Base-by-base conservation (phyloP, 1,140 invertebrate species). In the Anoplolepis gracilipes region DNA sequence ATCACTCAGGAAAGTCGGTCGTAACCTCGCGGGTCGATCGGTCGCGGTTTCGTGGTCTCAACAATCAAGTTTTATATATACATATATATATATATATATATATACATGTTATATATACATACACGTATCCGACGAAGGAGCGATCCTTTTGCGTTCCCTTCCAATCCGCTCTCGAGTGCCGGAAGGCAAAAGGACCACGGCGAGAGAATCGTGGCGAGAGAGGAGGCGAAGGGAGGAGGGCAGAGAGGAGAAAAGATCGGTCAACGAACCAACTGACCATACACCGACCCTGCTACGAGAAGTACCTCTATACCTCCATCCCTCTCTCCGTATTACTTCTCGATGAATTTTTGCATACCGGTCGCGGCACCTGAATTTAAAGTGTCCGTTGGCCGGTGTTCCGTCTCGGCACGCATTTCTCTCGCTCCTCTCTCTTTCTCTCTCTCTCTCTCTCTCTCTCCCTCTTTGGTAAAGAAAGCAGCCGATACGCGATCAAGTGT, bases 231-330 rank as follows among this genome's bases (percentile, higher is more conserved):
- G 84, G 55, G 85, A 86, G 55, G 77, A 61, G 69, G 82, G 61
- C 77, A 53, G 22, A 86, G 62, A 62, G 33, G 53, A 46, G 42
- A 75, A 87, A 76, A 85, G 87, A 87, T 87, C 86, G 91, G 91
- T 92, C 91, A 90, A 91, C 73, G 91, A 92, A 92, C 91, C 78
- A 82, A 88, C 77, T 90, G 92, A 91, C 91, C 82, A 85, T 81
- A 46, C 73, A 76, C 42, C 30, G 67, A 85, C 62, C 82, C 49
- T 55, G 30, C 19, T 42, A 49, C 46, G 16, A 49, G 46, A n/a
- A n/a, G 73, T 28, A 73, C 61, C 69, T 67, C 84, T n/a, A n/a
- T n/a, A 78, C 75, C 22, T 57, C 55, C 11, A 19, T 39, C 11
- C n/a, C n/a, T 72, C 53, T 62, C 53, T 57, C 28, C 30, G 28